Evolutionary conservation across 37 sponge, comb jelly and placozoan genomes (phyloP), one percentile per base, ranked within the genome.

Genomic region (Aphrocallistes beatrix): DNA sequence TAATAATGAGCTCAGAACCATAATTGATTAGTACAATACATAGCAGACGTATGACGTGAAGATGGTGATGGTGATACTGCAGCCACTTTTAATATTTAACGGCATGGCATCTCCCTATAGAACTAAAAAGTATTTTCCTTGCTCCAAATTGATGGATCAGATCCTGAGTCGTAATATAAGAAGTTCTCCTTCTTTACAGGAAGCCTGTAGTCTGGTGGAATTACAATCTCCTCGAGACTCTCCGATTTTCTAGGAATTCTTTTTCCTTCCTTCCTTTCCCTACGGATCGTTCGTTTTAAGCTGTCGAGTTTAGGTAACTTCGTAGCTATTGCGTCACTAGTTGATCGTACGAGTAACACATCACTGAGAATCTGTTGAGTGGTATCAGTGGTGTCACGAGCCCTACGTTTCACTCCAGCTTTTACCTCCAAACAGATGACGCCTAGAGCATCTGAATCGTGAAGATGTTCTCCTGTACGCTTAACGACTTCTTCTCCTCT

Each of bases 381-480:
- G 10, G 75, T 60, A 28, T 60, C 75, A 60, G 10, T 19, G 10
- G 75, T 60, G 10, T 60, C 28, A 60, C 75, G 75, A 60, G 75
- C 75, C n/a, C n/a, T 60, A 60, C 75, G 75, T 28, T 60, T 60
- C 75, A 60, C n/a, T 60, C 75, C n/a, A 60, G 10, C 75, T 30
- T 60, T 60, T 30, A 60, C 75, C n/a, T 60, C 75, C n/a, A 60
- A 60, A 30, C 75, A 60, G n/a, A 25, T 60, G 75, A 60, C 75
- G n/a, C 28, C 75, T 30, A 60, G n/a, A 25, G n/a, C n/a, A 30
- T 60, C 75, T 60, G 75, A 30, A 60, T 30, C n/a, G n/a, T 60
- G 75, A 60, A 60, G 75, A 60, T 60, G 75, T 30, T 60, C 75
- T 60, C 75, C 75, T 25, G 75, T 60, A 60, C 75, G 75, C 75